Base-by-base conservation (phyloP, 2,888 invertebrate genomes). In the Leptopilina syphax region DNA sequence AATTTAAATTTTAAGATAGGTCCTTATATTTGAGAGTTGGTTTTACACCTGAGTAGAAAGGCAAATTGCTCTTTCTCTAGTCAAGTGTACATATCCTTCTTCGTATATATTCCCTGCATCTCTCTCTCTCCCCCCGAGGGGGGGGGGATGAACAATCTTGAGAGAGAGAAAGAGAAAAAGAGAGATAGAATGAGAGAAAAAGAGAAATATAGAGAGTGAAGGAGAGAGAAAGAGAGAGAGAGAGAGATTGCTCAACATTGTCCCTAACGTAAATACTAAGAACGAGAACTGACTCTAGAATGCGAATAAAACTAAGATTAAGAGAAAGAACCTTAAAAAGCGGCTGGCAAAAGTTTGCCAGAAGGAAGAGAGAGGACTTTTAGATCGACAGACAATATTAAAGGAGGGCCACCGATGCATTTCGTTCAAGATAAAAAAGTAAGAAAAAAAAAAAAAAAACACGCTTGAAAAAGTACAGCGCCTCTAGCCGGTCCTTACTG, bases 301-400 rank as follows among this genome's bases (percentile, higher is more conserved):
- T 83, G 79, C 78, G 82, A 82, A 83, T 81, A 81, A 83, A 83
- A 83, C 79, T 82, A 82, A 82, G 82, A 81, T 83, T 81, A 76
- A 79, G 79, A 83, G 82, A 80, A 82, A 80, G 57, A 57, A n/a
- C 73, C 10, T 54, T 41, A 44, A 50, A 34, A 54, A 73, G 54
- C 13, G 50, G 12, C 18, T 24, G 24, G 18, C 13, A 24, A 9
- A 34, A 67, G 68, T 18, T 50, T 50, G 50, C 50, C 47, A 68
- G 80, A 83, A 82, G 79, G 78, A 63, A 65, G 18, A 47, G 34
- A 60, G 76, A 78, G 77, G 80, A 67, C 82, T 83, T 83, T 83
- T 84, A 80, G 84, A 85, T 85, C 82, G 82, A 81, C 82, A 82
- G 85, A 84, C 85, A 82, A 85, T 86, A 86, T 85, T 86, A 85